phyloP scores from a whole-genome alignment of 2,888 invertebrate species.

The Drosophila gaucha region DNA sequence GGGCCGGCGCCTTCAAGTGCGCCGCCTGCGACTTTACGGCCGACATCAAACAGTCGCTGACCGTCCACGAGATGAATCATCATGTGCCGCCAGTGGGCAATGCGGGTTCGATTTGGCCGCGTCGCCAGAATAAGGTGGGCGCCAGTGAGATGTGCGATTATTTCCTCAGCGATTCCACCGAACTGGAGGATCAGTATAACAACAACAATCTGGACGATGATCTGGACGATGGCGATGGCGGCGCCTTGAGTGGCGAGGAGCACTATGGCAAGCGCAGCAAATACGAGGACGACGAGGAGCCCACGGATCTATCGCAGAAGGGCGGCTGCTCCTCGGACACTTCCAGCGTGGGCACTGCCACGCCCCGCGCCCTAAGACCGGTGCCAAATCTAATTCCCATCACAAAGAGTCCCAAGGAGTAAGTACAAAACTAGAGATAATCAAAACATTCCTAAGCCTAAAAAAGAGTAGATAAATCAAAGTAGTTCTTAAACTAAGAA shows the following conservation, averaged over 20 bases:
- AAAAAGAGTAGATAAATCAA: too few species aligned
- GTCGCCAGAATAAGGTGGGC: slow-evolving; percentile 91
- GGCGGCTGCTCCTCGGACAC: slow-evolving; percentile 83
- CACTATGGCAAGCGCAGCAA: slow-evolving; percentile 80
- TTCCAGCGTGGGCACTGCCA: slow-evolving; percentile 80
- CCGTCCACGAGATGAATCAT: slow-evolving; percentile 96
- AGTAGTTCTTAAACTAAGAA: too few species aligned
- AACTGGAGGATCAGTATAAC: slow-evolving; percentile 82
- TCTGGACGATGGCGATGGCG: slow-evolving; percentile 71
- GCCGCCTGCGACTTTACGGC: slow-evolving; percentile 95
- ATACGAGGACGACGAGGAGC: slow-evolving; percentile 83
- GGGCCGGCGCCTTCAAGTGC: slow-evolving; percentile 93
- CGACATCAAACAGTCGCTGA: slow-evolving; percentile 95
- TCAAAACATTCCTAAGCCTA: not conserved
- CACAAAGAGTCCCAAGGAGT: slow-evolving; percentile 82
- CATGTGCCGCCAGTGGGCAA: slow-evolving; percentile 93
- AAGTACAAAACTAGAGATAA: slow-evolving; percentile 37
- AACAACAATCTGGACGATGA: slow-evolving; percentile 83
- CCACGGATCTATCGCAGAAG: slow-evolving; percentile 84
- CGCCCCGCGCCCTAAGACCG: slow-evolving; percentile 86
- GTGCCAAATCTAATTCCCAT: slow-evolving; percentile 92
- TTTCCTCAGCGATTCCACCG: slow-evolving; percentile 83
- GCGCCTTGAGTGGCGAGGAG: slow-evolving; percentile 61
- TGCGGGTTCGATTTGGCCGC: slow-evolving; percentile 86
- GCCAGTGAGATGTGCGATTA: slow-evolving; percentile 86